These are phyloP conservation scores for Hycleus phaleratus DNA, from an alignment of 1,140 invertebrate genomes.

Conservation along the genomic window DNA sequence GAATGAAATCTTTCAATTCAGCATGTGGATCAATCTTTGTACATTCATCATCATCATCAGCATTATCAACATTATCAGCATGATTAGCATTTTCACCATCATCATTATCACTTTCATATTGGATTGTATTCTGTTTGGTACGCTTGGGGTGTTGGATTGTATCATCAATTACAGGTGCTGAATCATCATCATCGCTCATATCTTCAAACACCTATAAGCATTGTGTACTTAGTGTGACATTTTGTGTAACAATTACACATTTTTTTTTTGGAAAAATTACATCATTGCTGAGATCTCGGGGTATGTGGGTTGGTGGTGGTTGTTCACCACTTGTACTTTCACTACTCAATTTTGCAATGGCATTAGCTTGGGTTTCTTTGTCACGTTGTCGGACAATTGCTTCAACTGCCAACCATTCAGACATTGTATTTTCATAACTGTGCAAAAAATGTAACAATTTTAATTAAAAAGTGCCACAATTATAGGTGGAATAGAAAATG, in stretches of 20 bases:
- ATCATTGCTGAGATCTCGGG: slow-evolving; percentile 40
- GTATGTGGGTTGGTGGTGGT: slow-evolving; percentile 33
- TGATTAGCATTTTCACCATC: slow-evolving; percentile 35
- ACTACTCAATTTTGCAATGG: slow-evolving; percentile 54
- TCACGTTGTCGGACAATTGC: slow-evolving; percentile 83
- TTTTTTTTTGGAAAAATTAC: slow-evolving; percentile 28
- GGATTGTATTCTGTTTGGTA: slow-evolving; percentile 41
- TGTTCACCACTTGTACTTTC: slow-evolving; percentile 43
- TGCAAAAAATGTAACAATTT: no score
- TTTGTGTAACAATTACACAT: background rate
- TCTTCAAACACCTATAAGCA: slow-evolving; percentile 48
- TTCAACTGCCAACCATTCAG: slow-evolving; percentile 89
- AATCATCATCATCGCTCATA: slow-evolving; percentile 45
- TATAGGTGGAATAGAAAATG: no score
- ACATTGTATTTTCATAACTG: slow-evolving; percentile 80
- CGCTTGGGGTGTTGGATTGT: slow-evolving; percentile 40
- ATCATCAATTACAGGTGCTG: slow-evolving; percentile 46
- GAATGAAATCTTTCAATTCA: slow-evolving; percentile 35
- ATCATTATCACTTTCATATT: slow-evolving; percentile 43
- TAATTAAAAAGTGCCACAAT: no score
- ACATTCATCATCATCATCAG: background rate
- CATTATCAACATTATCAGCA: background rate
- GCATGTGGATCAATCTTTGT: background rate
- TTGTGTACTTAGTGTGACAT: background rate
- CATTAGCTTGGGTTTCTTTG: slow-evolving; percentile 58